Evolutionary conservation across 2,797 vertebrate genomes (phyloP), one percentile per base, ranked within the genome.

Genomic region (Trematomus bernacchii): DNA sequence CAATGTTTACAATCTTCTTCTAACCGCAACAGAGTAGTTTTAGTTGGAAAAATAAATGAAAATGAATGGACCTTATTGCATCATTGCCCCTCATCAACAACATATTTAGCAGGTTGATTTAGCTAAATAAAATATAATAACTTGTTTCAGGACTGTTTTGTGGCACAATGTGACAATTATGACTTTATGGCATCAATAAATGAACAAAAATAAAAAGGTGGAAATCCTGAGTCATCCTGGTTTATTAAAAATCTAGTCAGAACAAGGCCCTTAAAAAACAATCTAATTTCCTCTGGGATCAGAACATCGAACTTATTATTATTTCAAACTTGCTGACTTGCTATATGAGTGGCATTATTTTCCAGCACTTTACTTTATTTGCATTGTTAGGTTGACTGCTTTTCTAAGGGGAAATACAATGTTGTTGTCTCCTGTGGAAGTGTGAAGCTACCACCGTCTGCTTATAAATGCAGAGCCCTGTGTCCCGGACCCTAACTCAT

Each of bases 401-500:
- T 83, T 85, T 86, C 63, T 72, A 68, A 61, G 44, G 76, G 76
- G 74, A 66, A 84, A 78, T 66, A 66, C 66, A 81, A 67, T 76
- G 70, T 63, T 43, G 66, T 23, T 33, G 69, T 68, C 78, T 79
- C 73, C 75, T 59, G 37, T 84, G 78, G 84, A 68, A 89, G 48
- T 50, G 42, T 68, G 46, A 73, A 73, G 75, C 80, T 60, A 80
- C 86, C 78, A 71, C 73, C 76, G 83, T 83, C 85, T 93, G 78
- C 68, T 85, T 82, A 68, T 76, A 77, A 87, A 90, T 84, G 81
- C 82, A 71, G 70, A 80, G 80, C 76, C 85, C 78, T 52, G 53
- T 57, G 60, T 83, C 62, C 84, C 83, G 85, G 75, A 72, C 47
- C 63, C 6, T 21, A 44, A 85, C 74, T 83, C 70, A 72, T 67